Conservation (phyloP, 2,797 vertebrate species). For the Gymnoscopelus microlampas region DNA sequence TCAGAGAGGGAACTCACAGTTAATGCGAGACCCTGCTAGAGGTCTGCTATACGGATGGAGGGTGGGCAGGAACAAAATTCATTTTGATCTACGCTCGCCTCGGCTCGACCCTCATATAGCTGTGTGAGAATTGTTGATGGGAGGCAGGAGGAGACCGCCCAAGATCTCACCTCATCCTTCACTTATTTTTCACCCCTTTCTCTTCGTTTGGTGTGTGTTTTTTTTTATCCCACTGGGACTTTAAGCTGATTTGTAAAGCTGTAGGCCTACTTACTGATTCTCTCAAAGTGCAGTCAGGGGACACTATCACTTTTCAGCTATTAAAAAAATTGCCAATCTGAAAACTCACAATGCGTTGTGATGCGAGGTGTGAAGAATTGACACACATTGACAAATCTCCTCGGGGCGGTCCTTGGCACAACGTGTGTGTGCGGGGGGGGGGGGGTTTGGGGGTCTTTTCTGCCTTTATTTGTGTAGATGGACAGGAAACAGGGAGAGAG, state of each 20-base stretch:
- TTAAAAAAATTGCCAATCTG: too few species aligned
- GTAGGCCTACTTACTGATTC: background rate
- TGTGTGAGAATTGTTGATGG: constrained; percentile 23
- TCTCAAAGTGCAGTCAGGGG: too few species aligned
- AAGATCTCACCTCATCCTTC: constrained; percentile 20
- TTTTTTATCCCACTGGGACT: constrained; percentile 15
- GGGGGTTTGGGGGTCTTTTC: too few species aligned
- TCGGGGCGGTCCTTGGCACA: too few species aligned
- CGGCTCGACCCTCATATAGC: constrained; percentile 33
- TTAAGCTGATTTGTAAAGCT: constrained; percentile 26
- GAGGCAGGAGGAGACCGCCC: background rate
- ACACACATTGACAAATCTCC: too few species aligned
- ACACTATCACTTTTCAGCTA: too few species aligned
- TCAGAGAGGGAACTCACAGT: constrained; percentile 56
- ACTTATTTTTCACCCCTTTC: constrained; percentile 29
- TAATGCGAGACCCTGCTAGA: constrained; percentile 40
- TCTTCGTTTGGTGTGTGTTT: constrained; percentile 7
- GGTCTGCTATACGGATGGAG: constrained; percentile 29
- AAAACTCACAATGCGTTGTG: too few species aligned
- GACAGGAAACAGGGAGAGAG: too few species aligned
- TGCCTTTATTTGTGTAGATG: too few species aligned
- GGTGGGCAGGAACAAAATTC: constrained; percentile 39
- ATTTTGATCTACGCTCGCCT: constrained; percentile 46
- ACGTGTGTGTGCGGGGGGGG: too few species aligned
- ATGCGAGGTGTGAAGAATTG: too few species aligned